Conservation (phyloP, 1,140 invertebrate genomes). For the Trachelipus rathkii region DNA sequence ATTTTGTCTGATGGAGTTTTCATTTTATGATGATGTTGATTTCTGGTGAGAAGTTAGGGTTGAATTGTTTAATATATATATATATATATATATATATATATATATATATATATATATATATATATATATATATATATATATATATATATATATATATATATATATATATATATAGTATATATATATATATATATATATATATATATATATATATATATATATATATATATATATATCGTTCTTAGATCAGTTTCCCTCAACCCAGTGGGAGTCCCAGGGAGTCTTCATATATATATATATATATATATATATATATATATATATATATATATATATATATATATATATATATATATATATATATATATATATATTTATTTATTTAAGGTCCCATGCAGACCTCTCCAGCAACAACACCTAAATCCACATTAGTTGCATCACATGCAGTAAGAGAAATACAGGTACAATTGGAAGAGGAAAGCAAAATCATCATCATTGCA, state of each 20-base stretch:
- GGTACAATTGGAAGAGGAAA: conserved; percentile 24
- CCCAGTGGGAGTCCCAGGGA: too few relatives aligned
- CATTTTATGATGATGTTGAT: too few relatives aligned
- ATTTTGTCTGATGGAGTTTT: too few relatives aligned
- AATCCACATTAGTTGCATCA: background rate
- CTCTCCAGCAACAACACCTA: background rate
- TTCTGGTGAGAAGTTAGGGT: too few relatives aligned
- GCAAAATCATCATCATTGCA: conserved; percentile 14
- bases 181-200: conserved; percentile 6
- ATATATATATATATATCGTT: conserved; percentile 24
- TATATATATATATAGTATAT: background rate
- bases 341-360: too few relatives aligned
- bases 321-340: too few relatives aligned
- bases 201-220: conserved; percentile 26
- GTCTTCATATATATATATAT: too few relatives aligned
- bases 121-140: background rate
- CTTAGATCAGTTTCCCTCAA: background rate
- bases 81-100: conserved; percentile 11
- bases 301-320: too few relatives aligned
- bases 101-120: background rate
- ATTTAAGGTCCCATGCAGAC: too few relatives aligned
- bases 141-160: conserved; percentile 23
- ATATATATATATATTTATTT: too few relatives aligned
- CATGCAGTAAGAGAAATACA: conserved; percentile 16
- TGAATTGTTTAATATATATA: too few relatives aligned